A percentile compares a stretch with the other conserved stretches of the same genome.
phyloP scores from a whole-genome alignment of 1,140 invertebrate genomes.

The Drosophila ironensis region DNA sequence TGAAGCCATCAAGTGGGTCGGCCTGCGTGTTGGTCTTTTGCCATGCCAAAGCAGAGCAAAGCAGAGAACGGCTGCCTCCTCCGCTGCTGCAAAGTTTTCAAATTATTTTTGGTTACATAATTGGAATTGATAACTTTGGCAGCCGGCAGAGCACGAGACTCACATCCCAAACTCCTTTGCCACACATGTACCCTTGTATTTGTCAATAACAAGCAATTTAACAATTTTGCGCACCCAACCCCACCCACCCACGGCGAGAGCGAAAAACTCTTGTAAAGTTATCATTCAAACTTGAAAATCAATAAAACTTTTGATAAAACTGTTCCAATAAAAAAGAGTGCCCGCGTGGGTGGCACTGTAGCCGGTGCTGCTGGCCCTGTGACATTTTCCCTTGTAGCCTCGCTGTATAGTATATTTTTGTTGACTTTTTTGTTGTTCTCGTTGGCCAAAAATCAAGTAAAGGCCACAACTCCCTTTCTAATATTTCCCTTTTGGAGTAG shows the following conservation, averaged over 20 bases:
- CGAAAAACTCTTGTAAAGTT: conserved; percentile 74
- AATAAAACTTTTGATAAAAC: conserved; percentile 76
- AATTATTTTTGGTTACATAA: conserved; percentile 81
- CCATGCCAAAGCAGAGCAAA: too few species aligned
- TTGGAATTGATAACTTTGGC: conserved; percentile 79
- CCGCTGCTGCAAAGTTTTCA: conserved; percentile 71
- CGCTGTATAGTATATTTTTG: conserved; percentile 1
- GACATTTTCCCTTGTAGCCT: conserved; percentile 34
- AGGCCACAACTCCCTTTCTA: neutral
- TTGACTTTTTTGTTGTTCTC: neutral
- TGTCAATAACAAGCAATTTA: conserved; percentile 80
- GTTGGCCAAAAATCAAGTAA: neutral
- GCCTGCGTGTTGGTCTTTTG: conserved; percentile 57
- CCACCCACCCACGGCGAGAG: conserved; percentile 25
- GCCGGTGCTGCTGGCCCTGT: too few species aligned
- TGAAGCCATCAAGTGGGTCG: conserved; percentile 60
- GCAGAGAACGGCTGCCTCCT: conserved; percentile 25
- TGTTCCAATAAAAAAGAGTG: conserved; percentile 14
- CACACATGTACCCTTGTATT: conserved; percentile 48
- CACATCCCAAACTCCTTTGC: neutral
- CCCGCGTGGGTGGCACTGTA: too few species aligned
- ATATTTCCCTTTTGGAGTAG: conserved; percentile 1
- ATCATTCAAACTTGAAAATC: conserved; percentile 80
- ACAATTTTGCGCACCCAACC: conserved; percentile 57
- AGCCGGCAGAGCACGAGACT: conserved; percentile 4